Evolutionary conservation across 2,888 invertebrate species (phyloP).

Genomic region (Diarsia brunnea): DNA sequence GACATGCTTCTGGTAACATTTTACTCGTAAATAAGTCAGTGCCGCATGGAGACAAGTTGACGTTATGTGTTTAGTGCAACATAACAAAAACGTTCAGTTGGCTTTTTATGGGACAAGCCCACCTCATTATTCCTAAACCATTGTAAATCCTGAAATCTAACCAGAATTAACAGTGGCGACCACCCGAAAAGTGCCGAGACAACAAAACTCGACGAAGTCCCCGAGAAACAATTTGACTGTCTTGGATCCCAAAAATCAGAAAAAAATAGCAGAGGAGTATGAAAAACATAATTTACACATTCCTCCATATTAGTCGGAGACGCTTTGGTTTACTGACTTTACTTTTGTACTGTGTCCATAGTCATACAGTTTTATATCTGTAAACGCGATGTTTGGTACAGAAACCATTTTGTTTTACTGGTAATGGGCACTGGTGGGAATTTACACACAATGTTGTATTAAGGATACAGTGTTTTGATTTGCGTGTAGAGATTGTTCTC

Average conservation of each 20-base stretch:
- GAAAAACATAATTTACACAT: too few species aligned
- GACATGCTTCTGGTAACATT: not conserved
- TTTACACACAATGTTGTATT: slow-evolving; percentile 18
- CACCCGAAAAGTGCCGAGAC: too few species aligned
- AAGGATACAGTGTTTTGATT: slow-evolving; percentile 27
- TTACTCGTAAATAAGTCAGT: not conserved
- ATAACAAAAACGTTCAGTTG: too few species aligned
- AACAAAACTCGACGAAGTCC: too few species aligned
- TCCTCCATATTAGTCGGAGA: too few species aligned
- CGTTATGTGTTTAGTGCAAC: not conserved
- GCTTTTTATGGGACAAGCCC: too few species aligned
- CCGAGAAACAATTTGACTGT: too few species aligned
- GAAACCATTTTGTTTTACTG: slow-evolving; percentile 37
- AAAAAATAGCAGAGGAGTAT: too few species aligned
- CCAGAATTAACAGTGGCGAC: too few species aligned
- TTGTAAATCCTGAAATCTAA: too few species aligned
- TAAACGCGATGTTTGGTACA: slow-evolving; percentile 36
- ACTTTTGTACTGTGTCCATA: not conserved
- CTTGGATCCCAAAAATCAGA: too few species aligned
- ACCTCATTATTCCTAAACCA: too few species aligned
- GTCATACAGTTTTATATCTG: slow-evolving; percentile 47
- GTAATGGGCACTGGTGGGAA: slow-evolving; percentile 34
- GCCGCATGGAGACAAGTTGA: not conserved
- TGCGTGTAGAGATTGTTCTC: slow-evolving; percentile 1
- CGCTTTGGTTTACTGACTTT: not conserved